Evolutionary conservation across 2,888 invertebrate species (phyloP).

Genomic region (Drosophila nigritarsus): DNA sequence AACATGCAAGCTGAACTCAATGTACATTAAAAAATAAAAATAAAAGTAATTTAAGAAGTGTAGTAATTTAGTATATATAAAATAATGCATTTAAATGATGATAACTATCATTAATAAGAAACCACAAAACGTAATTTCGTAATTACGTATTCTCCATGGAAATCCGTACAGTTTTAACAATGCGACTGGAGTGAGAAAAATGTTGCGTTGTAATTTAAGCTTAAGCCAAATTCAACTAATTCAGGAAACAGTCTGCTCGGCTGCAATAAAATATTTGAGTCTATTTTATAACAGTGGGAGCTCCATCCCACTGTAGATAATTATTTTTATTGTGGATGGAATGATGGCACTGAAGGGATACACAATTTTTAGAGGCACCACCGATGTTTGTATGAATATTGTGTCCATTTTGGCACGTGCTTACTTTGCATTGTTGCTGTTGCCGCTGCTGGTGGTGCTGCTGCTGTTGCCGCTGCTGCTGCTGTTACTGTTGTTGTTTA

Average conservation of each 20-base stretch:
- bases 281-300: slow-evolving; percentile 6
- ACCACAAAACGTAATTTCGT: neutral
- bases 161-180: neutral
- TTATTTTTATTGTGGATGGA: slow-evolving; percentile 11
- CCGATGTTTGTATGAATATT: slow-evolving; percentile 15
- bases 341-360: slow-evolving; percentile 8
- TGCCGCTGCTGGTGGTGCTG: slow-evolving; percentile 40
- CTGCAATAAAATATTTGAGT: slow-evolving; percentile 14
- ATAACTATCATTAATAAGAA: neutral
- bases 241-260: neutral
- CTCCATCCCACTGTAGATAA: slow-evolving; percentile 10
- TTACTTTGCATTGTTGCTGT: slow-evolving; percentile 48
- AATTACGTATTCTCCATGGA: neutral
- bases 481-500: slow-evolving; percentile 28
- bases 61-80: neutral
- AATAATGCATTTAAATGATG: neutral
- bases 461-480: slow-evolving; percentile 25
- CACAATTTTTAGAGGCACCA: slow-evolving; percentile 16
- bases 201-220: slow-evolving; percentile 6
- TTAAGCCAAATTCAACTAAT: slow-evolving; percentile 5
- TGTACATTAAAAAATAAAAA: neutral
- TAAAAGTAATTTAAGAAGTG: neutral
- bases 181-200: neutral
- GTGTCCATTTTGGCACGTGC: slow-evolving; percentile 75
- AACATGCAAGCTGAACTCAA: neutral